phyloP scores from a whole-genome alignment of 2,113 vertebrate species.

The Malurus elegans region DNA sequence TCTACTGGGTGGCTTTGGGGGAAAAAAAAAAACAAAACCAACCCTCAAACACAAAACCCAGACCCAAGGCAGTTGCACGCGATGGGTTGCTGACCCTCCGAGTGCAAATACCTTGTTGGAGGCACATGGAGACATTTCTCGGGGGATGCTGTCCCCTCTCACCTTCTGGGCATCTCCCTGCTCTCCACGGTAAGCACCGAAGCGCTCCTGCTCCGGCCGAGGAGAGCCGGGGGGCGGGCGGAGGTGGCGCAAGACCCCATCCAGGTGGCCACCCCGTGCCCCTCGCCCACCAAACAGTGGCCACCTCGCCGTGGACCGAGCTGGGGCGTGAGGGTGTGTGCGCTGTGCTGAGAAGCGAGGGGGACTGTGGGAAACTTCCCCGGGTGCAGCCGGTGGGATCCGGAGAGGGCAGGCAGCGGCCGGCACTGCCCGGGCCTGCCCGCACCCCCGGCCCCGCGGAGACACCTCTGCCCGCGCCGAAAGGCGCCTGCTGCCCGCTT shows the following conservation, averaged over 20 bases:
- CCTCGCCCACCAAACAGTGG: neutral
- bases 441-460: neutral
- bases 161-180: neutral
- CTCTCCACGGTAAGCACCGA: neutral
- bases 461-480: too few relatives aligned
- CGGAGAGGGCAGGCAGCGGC: neutral
- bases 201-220: neutral
- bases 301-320: neutral
- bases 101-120: neutral
- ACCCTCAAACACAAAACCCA: neutral
- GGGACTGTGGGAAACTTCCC: fast-evolving
- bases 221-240: neutral
- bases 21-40: neutral
- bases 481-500: neutral
- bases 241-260: neutral
- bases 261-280: fast-evolving
- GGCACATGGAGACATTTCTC: neutral
- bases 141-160: neutral
- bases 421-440: neutral
- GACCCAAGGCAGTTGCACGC: neutral
- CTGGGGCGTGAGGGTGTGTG: neutral
- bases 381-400: neutral
- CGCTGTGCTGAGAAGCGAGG: neutral
- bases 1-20: neutral
- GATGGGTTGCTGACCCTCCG: neutral